phyloP scores from a whole-genome alignment of 2,888 invertebrate species.

The Piscicola geometra region DNA sequence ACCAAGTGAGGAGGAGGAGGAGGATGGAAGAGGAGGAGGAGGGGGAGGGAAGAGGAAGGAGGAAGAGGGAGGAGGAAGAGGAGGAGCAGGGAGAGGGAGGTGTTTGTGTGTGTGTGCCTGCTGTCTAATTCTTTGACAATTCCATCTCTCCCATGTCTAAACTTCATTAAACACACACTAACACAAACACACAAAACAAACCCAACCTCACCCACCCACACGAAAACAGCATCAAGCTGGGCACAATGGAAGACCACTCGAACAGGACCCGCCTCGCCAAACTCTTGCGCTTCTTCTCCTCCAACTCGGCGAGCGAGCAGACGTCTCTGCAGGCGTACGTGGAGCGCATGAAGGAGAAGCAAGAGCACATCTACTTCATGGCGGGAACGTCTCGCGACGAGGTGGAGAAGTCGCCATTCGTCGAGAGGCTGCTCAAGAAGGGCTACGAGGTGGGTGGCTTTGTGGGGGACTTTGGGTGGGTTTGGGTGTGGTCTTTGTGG shows the following conservation, averaged over 20 bases:
- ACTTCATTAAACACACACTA: background rate
- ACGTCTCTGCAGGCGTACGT: slow-evolving; percentile 84
- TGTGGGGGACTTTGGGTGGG: no score
- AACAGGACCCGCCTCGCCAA: slow-evolving; percentile 93
- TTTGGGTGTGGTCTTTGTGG: no score
- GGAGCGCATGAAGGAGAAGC: slow-evolving; percentile 86
- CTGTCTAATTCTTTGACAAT: no score
- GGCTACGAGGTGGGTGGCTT: slow-evolving; percentile 70
- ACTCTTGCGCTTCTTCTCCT: slow-evolving; percentile 79
- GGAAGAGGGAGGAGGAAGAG: background rate
- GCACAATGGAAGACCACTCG: slow-evolving; percentile 93
- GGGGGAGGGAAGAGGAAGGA: background rate
- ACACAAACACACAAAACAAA: no score
- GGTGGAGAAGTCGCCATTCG: slow-evolving; percentile 82
- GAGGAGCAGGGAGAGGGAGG: slow-evolving; percentile 2
- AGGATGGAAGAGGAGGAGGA: background rate
- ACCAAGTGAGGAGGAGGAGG: slow-evolving; percentile 66
- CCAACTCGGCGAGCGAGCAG: slow-evolving; percentile 63
- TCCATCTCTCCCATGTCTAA: no score
- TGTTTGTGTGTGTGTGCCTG: background rate
- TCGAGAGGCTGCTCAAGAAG: slow-evolving; percentile 82
- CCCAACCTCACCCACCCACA: no score
- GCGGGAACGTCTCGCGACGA: slow-evolving; percentile 89
- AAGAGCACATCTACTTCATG: slow-evolving; percentile 91
- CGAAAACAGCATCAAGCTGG: slow-evolving; percentile 73